Conservation (phyloP, 2,797 vertebrate genomes). For the Vespertilio murinus region DNA sequence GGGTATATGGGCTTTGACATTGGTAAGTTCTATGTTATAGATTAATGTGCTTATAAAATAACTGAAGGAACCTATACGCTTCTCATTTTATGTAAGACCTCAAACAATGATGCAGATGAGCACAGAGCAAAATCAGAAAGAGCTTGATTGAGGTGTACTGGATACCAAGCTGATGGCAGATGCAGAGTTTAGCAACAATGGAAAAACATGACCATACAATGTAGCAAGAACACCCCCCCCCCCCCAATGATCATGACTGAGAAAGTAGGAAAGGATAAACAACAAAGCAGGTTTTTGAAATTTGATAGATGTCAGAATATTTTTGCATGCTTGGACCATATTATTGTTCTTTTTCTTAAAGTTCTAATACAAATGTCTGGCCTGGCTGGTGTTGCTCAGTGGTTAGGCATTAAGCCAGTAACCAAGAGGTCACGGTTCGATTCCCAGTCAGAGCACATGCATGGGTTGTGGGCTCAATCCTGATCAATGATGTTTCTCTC, state of each 20-base stretch:
- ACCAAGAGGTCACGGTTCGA: too few relatives aligned
- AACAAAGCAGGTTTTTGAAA: neutral
- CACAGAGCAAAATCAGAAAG: neutral
- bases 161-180: accelerated
- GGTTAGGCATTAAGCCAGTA: too few relatives aligned
- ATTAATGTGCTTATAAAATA: neutral
- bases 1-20: neutral
- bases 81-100: neutral
- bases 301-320: neutral
- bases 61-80: neutral
- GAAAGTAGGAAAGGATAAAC: neutral
- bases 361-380: neutral
- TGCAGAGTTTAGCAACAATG: too few relatives aligned
- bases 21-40: neutral
- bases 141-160: accelerated
- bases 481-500: too few relatives aligned
- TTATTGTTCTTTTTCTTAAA: conserved; percentile 3
- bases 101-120: neutral
- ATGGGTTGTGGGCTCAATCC: too few relatives aligned
- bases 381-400: too few relatives aligned
- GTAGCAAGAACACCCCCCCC: neutral
- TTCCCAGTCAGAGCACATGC: too few relatives aligned
- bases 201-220: neutral
- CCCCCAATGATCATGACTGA: neutral
- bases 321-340: neutral